Evolutionary conservation across 2,888 invertebrate species (phyloP).

Genomic region (Epistrophe eligans): DNA sequence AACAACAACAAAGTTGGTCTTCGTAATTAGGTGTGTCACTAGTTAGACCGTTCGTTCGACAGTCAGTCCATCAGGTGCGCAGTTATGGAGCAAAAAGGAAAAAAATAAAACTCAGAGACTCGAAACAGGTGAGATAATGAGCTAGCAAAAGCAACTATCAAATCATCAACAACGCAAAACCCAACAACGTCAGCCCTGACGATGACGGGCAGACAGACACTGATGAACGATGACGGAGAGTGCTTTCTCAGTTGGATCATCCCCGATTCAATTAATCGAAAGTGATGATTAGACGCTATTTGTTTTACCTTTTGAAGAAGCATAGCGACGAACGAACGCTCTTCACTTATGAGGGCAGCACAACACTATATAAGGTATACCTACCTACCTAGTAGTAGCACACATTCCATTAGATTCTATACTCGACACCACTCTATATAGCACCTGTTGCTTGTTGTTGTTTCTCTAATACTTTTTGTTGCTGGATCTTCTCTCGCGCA

Average conservation of each 20-base stretch:
- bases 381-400: slow-evolving; percentile 7
- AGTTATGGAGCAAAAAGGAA: slow-evolving; percentile 13
- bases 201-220: background rate
- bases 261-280: slow-evolving; percentile 66
- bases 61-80: slow-evolving; percentile 53
- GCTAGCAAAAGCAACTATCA: background rate
- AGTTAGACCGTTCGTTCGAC: slow-evolving; percentile 10
- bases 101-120: background rate
- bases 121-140: slow-evolving; percentile 50
- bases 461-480: background rate
- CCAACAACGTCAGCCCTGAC: background rate
- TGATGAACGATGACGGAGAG: slow-evolving; percentile 25
- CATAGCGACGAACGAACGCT: slow-evolving; percentile 50
- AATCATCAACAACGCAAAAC: slow-evolving; percentile 6
- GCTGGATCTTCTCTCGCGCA: background rate
- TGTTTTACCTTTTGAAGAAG: slow-evolving; percentile 61
- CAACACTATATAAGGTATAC: slow-evolving; percentile 5
- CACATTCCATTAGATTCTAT: slow-evolving; percentile 31
- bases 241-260: slow-evolving; percentile 53
- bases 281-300: slow-evolving; percentile 66
- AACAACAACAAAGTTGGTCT: slow-evolving; percentile 29
- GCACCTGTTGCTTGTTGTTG: slow-evolving; percentile 48
- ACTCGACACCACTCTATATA: background rate
- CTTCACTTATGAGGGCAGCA: slow-evolving; percentile 43
- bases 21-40: slow-evolving; percentile 58